Evolutionary conservation across 2,888 invertebrate species (phyloP), one percentile per base, ranked within the genome.

Genomic region (Orchestes rusci): DNA sequence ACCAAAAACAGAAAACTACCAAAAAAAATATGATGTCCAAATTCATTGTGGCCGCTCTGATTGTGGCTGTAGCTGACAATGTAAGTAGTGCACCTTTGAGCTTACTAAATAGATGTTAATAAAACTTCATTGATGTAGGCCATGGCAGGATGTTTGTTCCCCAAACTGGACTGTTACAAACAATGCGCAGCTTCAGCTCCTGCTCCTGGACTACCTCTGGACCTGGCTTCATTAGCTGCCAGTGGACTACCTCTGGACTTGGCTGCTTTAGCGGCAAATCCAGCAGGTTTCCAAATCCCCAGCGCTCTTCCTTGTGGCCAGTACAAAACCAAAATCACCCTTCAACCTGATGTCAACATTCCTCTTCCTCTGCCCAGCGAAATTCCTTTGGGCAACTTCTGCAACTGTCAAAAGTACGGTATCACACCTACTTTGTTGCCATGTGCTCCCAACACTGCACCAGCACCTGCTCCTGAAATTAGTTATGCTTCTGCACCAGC

Each of bases 351-450:
- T 23, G 20, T 47, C 33, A 39, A 47, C 35, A 36, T 48, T n/a
- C 36, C 39, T 4, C 23, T 48, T 4, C 20, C 34, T 13, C 23
- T 48, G 3, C 48, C 45, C 20, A 20, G 29, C 16, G 41, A 44
- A 23, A 45, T 48, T 12, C 45, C 40, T 16, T n/a, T 48, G 7
- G 48, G 50, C 15, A 38, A 36, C 13, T 46, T 18, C 43, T 46
- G 50, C 39, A 19, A 45, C 16, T 50, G 48, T 39, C 48, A 45
- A 18, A 48, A 48, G 45, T 41, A 34, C 32, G 40, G 32, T 3
- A 44, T 48, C 18, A 44, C 34, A 10, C 48, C 44, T 16, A 16
- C 44, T 15, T n/a, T 48, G 13, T 16, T 38, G 8, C 28, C 20
- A 16, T 47, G 47, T 28, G 7, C 41, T 12, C 45, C 46, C 13